These are phyloP conservation scores for Podargus strigoides DNA, from an alignment of 2,797 vertebrate species.

Conservation along the genomic window DNA sequence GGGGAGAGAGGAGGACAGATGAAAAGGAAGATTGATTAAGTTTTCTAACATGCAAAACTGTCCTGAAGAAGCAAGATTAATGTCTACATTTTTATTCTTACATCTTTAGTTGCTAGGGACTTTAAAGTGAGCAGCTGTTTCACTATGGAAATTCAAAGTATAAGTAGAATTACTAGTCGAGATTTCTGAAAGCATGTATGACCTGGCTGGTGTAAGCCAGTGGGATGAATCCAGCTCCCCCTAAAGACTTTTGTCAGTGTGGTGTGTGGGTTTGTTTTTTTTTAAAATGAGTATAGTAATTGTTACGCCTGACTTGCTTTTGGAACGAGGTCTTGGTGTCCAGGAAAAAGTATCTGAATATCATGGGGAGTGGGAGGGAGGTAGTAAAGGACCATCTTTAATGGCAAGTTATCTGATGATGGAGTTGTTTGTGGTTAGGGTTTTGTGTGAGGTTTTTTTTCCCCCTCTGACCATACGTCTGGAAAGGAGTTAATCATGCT, in stretches of 20 bases:
- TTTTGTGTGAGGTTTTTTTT: not conserved
- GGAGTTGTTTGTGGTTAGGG: not conserved
- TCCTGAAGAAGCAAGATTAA: not conserved
- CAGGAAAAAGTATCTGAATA: not conserved
- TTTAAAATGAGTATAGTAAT: not conserved
- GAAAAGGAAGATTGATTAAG: not conserved
- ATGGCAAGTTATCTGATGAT: not conserved
- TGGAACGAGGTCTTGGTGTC: not conserved
- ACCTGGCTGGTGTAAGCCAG: not conserved
- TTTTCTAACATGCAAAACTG: not conserved
- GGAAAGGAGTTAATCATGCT: not conserved
- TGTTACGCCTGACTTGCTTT: not conserved
- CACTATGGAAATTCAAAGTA: not conserved
- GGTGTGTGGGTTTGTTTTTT: too few relatives aligned
- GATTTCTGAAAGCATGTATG: not conserved
- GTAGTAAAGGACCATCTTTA: not conserved
- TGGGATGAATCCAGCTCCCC: not conserved
- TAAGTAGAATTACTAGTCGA: not conserved
- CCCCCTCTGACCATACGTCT: not conserved
- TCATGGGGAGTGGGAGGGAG: not conserved
- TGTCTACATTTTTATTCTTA: not conserved
- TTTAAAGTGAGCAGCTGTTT: not conserved
- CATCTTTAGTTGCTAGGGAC: not conserved
- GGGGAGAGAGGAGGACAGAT: not conserved
- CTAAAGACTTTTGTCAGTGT: not conserved